These are phyloP conservation scores for Meta bourneti DNA, from an alignment of 2,888 invertebrate genomes.

Conservation along the genomic window DNA sequence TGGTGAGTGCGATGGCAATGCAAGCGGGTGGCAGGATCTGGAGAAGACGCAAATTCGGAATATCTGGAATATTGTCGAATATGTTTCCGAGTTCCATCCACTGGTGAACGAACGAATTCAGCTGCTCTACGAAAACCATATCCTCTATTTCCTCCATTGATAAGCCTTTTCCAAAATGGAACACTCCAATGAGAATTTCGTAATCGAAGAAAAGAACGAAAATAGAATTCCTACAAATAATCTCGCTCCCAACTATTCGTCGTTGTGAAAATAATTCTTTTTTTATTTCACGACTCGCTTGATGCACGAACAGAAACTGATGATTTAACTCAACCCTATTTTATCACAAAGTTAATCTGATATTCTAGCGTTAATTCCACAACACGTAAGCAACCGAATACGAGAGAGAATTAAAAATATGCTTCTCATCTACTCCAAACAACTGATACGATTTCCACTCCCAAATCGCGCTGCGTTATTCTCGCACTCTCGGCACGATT, in stretches of 20 bases:
- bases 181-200: too few relatives aligned
- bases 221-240: neutral
- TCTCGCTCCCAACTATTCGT: neutral
- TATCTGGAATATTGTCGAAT: constrained; percentile 73
- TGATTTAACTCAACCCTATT: too few relatives aligned
- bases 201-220: neutral
- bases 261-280: neutral
- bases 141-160: constrained; percentile 73
- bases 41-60: constrained; percentile 67
- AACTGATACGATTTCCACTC: neutral
- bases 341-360: too few relatives aligned
- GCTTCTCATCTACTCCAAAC: constrained; percentile 43
- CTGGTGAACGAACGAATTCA: constrained; percentile 71
- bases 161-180: neutral
- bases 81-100: constrained; percentile 73
- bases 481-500: constrained; percentile 9
- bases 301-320: neutral
- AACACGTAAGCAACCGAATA: neutral
- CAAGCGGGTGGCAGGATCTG: constrained; percentile 70
- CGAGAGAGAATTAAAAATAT: constrained; percentile 11
- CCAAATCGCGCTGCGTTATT: neutral
- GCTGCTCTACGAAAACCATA: constrained; percentile 71
- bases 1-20: constrained; percentile 69
- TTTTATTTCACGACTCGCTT: neutral
- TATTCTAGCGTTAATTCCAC: too few relatives aligned